Evolutionary conservation across 2,113 vertebrate genomes (phyloP), one percentile per base, ranked within the genome.

Genomic region (Ammodytes marinus): DNA sequence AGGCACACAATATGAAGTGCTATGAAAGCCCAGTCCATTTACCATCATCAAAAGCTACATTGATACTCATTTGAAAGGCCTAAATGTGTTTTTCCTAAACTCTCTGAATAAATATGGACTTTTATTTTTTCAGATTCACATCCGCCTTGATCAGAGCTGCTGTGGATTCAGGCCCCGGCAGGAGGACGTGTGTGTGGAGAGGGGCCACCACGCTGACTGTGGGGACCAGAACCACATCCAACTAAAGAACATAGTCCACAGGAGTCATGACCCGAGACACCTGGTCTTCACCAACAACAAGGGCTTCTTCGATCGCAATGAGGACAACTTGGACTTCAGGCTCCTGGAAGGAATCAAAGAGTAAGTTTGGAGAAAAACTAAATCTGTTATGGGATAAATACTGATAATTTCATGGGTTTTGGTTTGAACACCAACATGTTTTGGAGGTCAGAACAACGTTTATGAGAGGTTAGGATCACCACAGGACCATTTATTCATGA

Each of bases 251-350:
- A 94, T 99, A 12, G 42, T 97, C 83, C 95, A 97, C 89, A 92
- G 96, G 68, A 92, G 69, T 47, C 91, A 95, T 5, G 94, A 97
- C 79, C 96, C 81, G 59, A 94, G 94, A 55, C 97, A 94, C 69
- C 94, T 99, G 83, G 96, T 96, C 55, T 98, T 99, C 81, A 90
- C 96, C 85, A 88, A 95, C 93, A 99, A 99, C 88, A 96, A 97
- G 59, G 97, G 96, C 6, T 98, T 96, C 93, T 99, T 99, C 78
- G 97, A 99, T 90, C 96, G 97, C 87, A 97, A 96, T 0, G 97
- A 99, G 88, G 97, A 98, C 90, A 99, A 99, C 91, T 92, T 99
- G 80, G 95, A 99, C 92, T 99, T 98, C 94, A 96, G 95, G 92
- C 94, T 99, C 37, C 89, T 99, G 46, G 94, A 96, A 72, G 98